phyloP scores from a whole-genome alignment of 2,888 invertebrate species.

The Biston stratarius region DNA sequence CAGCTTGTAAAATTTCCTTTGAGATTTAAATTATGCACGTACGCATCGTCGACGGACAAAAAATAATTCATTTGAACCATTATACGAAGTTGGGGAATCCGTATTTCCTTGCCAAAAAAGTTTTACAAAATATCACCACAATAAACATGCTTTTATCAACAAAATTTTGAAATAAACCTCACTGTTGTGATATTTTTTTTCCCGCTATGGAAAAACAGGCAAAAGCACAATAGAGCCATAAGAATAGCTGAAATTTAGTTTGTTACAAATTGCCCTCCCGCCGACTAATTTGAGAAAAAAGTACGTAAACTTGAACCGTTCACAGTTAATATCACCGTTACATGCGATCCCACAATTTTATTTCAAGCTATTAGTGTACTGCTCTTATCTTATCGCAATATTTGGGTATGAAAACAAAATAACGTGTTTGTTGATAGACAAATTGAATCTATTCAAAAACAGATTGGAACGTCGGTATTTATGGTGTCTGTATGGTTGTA shows the following conservation, averaged over 20 bases:
- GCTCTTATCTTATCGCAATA: constrained; percentile 80
- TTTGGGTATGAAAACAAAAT: constrained; percentile 78
- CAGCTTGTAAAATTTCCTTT: constrained; percentile 25
- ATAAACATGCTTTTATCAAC: constrained; percentile 15
- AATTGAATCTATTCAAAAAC: constrained; percentile 56
- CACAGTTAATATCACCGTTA: constrained; percentile 81
- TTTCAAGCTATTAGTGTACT: constrained; percentile 77
- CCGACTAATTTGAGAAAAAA: constrained; percentile 70
- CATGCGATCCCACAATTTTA: constrained; percentile 84
- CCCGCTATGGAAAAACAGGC: constrained; percentile 13
- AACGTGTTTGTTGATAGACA: constrained; percentile 64
- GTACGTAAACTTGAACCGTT: constrained; percentile 75
- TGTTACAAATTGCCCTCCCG: constrained; percentile 64
- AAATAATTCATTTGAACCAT: constrained; percentile 24
- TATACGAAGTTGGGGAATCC: constrained; percentile 14
- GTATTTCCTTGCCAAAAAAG: constrained; percentile 30
- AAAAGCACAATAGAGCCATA: constrained; percentile 41
- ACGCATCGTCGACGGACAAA: constrained; percentile 22
- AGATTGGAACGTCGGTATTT: constrained; percentile 59
- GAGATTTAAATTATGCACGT: constrained; percentile 33
- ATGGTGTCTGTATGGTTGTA: constrained; percentile 68
- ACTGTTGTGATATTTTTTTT: constrained; percentile 1
- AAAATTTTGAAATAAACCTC: constrained; percentile 16
- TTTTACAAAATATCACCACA: constrained; percentile 16
- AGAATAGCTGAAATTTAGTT: constrained; percentile 59